Conservation (phyloP, 1,140 invertebrate species). For the Myzus persicae region DNA sequence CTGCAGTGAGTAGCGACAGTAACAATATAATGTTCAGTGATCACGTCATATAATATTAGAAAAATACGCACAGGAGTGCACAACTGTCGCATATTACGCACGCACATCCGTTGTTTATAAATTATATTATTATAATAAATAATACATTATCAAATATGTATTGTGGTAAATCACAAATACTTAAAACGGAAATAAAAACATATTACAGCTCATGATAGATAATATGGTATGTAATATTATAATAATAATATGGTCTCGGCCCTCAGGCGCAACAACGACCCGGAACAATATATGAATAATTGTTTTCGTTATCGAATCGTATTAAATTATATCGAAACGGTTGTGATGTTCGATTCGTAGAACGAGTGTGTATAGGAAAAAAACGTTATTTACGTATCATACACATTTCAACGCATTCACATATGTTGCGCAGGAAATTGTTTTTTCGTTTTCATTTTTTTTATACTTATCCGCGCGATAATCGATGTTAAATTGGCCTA, state of each 20-base stretch:
- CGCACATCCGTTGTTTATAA: not conserved
- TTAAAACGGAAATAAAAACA: not conserved
- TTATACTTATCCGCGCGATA: not conserved
- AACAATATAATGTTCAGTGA: not conserved
- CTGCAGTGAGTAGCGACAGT: not conserved
- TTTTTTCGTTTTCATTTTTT: not conserved
- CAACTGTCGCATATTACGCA: not conserved
- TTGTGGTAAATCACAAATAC: not conserved
- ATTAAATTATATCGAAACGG: not conserved
- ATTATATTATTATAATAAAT: not conserved
- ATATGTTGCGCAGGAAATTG: not conserved
- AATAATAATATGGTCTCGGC: not conserved
- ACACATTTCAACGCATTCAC: not conserved
- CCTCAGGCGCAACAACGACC: not conserved
- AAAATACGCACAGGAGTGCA: not conserved
- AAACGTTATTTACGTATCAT: not conserved
- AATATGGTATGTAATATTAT: not conserved
- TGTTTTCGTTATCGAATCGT: constrained; percentile 14
- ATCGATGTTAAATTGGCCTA: constrained; percentile 14
- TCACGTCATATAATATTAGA: not conserved
- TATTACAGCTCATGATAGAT: not conserved
- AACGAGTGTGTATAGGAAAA: not conserved
- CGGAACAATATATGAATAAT: not conserved
- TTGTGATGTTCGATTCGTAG: not conserved
- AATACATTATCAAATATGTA: no score